Evolutionary conservation across 2,888 invertebrate genomes (phyloP), one percentile per base, ranked within the genome.

Genomic region (Lamellibrachia satsuma): DNA sequence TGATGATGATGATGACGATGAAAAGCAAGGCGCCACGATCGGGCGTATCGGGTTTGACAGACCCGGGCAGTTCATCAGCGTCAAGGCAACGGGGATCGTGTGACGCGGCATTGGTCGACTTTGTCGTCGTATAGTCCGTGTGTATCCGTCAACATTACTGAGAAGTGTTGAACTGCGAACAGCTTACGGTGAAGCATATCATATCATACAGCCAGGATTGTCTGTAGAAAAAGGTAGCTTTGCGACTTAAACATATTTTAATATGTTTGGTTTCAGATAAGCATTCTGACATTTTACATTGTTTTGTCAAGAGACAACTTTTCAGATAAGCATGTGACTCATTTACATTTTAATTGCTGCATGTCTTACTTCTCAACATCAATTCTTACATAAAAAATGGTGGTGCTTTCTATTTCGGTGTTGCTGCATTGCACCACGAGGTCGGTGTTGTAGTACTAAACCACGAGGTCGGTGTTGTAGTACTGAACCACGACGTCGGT

Each of bases 1-100:
- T 75, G 75, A 75, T 75, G 75, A 75, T 75, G 75, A 75, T 60
- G 60, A 60, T 75, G 75, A 75, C 75, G 75, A 75, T n/a, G 75
- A 22, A 3, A 3, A 22, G 75, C 75, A 4, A n/a, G 3, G 22
- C 15, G 60, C 60, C 15, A 60, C 22, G 75, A n/a, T 22, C 15
- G 75, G 75, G 75, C 75, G 75, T 75, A n/a, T 75, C 75, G 22
- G 22, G 75, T 75, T 75, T 75, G n/a, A 75, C 75, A 75, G 75
- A 75, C 75, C 75, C 22, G 22, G 22, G 75, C n/a, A 75, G 75
- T 75, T 75, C 75, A 75, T 75, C 75, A 75, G n/a, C 22, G 75
- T 75, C 75, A 22, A 22, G 22, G 22, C 75, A 75, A 75, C 75
- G 75, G 75, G 75, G n/a, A 75, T 75, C 22, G 75, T 75, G 75